A percentile compares a stretch with the other conserved stretches of the same genome.
Conservation (phyloP, 2,113 vertebrate species). For the Cinclus mexicanus region DNA sequence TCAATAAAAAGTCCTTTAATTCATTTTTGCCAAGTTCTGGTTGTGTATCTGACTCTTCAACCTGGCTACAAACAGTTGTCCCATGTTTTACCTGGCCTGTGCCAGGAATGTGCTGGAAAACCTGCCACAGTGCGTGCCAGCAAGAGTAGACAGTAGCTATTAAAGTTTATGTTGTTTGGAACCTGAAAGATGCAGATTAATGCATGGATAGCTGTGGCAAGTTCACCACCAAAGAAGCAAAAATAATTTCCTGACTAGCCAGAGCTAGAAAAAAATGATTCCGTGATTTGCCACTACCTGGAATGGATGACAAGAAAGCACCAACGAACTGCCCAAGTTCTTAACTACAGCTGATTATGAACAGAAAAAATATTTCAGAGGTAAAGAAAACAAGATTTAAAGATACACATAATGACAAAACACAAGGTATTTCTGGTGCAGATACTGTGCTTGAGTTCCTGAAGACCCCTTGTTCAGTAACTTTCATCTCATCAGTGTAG, state of each 20-base stretch:
- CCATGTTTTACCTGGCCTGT: neutral
- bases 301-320: neutral
- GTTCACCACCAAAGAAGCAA: neutral
- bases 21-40: neutral
- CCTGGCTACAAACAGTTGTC: neutral
- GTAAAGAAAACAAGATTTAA: neutral
- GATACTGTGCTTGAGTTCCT: neutral
- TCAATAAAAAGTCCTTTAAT: neutral
- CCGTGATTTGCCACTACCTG: neutral
- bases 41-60: neutral
- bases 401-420: neutral
- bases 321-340: neutral
- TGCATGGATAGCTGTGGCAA: neutral
- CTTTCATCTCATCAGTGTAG: neutral
- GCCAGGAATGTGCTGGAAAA: neutral
- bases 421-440: neutral
- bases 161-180: neutral
- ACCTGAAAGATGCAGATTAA: neutral
- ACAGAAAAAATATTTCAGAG: neutral
- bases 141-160: neutral
- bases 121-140: neutral
- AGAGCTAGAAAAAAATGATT: neutral
- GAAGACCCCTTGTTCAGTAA: neutral
- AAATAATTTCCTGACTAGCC: neutral
- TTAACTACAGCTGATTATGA: neutral